A percentile compares a stretch with the other conserved stretches of the same genome.
Evolutionary conservation across 2,797 vertebrate species (phyloP).

Genomic region (Helostoma temminkii): DNA sequence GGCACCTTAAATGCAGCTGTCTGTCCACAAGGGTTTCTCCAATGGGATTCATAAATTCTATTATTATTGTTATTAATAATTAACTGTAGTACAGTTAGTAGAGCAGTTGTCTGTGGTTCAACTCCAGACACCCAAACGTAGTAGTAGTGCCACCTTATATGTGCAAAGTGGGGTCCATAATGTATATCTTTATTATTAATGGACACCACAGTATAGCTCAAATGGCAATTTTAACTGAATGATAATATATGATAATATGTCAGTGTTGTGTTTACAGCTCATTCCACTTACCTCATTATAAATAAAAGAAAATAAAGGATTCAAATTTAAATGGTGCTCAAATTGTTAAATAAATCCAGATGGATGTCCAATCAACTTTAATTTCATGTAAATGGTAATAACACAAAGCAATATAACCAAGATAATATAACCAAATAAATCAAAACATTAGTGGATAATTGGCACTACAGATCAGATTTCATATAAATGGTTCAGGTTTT

Average conservation of each 20-base stretch:
- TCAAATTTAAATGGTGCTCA: background rate
- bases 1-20: too few species aligned
- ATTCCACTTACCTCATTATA: constrained; percentile 5
- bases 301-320: background rate
- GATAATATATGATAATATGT: background rate
- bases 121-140: too few species aligned
- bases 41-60: too few species aligned
- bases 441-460: background rate
- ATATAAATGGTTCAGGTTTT: background rate
- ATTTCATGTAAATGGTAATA: background rate
- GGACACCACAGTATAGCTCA: too few species aligned
- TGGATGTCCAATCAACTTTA: background rate
- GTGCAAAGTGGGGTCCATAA: too few species aligned
- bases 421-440: background rate
- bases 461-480: background rate
- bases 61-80: too few species aligned
- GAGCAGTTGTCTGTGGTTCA: too few species aligned
- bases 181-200: too few species aligned
- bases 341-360: too few species aligned
- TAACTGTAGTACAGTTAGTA: too few species aligned
- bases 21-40: too few species aligned
- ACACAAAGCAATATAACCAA: background rate
- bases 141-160: too few species aligned
- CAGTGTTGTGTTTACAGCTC: constrained; percentile 1
- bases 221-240: background rate